A percentile compares a stretch with the other conserved stretches of the same genome.
phyloP scores from a whole-genome alignment of 1,140 invertebrate species.

The Pectinophora gossypiella region DNA sequence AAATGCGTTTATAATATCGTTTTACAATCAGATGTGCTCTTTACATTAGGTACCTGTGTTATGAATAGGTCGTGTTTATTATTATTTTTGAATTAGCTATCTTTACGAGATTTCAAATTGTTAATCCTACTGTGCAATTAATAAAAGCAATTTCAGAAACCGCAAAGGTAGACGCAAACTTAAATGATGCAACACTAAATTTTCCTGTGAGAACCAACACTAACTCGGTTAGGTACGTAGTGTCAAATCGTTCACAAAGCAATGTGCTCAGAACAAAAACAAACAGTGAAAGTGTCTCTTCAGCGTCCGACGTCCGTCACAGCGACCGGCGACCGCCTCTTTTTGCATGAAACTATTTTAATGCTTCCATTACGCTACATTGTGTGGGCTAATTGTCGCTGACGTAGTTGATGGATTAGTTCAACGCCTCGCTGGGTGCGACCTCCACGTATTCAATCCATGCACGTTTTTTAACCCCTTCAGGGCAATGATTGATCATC shows the following conservation, averaged over 20 bases:
- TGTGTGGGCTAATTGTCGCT: constrained; percentile 42
- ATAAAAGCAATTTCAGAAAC: background rate
- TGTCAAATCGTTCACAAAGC: background rate
- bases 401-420: constrained; percentile 25
- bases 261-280: constrained; percentile 38
- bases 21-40: too few species aligned
- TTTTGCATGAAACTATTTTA: constrained; percentile 57
- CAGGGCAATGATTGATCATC: too few species aligned
- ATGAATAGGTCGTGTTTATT: too few species aligned
- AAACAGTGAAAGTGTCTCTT: constrained; percentile 60
- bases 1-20: too few species aligned
- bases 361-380: constrained; percentile 43
- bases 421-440: constrained; percentile 16
- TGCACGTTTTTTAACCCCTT: background rate
- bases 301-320: constrained; percentile 3
- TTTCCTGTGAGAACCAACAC: background rate
- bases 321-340: constrained; percentile 9
- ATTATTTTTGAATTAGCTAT: too few species aligned
- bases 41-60: too few species aligned
- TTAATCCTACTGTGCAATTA: too few species aligned
- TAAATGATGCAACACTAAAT: background rate
- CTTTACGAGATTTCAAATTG: too few species aligned
- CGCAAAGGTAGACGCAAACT: background rate
- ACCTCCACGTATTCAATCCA: background rate
- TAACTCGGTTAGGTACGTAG: background rate